These are phyloP conservation scores for Ascidia mentula DNA, from an alignment of 23 tunicate species.

Conservation along the genomic window DNA sequence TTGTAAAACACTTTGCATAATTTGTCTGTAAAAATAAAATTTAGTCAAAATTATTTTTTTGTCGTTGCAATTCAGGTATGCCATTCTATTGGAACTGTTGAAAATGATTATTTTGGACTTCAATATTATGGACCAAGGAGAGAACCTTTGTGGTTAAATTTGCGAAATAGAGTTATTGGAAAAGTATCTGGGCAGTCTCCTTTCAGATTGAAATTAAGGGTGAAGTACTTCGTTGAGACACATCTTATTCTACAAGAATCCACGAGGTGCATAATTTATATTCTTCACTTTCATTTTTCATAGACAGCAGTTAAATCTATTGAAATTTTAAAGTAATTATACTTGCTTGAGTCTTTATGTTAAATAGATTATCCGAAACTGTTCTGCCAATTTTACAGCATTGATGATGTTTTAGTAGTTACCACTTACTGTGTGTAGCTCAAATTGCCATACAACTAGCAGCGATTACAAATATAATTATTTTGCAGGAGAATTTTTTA, in stretches of 20 bases:
- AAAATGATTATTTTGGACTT: constrained; percentile 76
- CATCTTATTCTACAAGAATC: constrained; percentile 68
- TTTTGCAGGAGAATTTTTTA: constrained; percentile 50
- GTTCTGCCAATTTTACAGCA: background rate
- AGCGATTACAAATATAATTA: no score
- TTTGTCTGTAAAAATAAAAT: no score
- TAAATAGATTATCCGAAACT: no score
- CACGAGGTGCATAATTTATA: no score
- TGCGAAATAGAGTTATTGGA: constrained; percentile 50
- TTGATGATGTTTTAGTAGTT: background rate
- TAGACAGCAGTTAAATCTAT: no score
- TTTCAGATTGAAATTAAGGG: constrained; percentile 49
- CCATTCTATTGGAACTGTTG: constrained; percentile 64
- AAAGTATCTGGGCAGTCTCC: constrained; percentile 77
- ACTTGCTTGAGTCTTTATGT: no score
- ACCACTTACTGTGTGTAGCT: no score
- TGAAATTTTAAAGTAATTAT: no score
- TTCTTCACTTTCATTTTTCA: no score
- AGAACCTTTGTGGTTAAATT: constrained; percentile 64
- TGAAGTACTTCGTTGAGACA: constrained; percentile 71
- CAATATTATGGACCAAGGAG: constrained; percentile 44
- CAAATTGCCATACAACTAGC: no score
- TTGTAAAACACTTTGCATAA: no score
- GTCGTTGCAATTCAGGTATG: constrained; percentile 36
- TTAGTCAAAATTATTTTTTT: no score